Base-by-base conservation (phyloP, 2,797 vertebrate genomes). In the Muraenolepis orangiensis region DNA sequence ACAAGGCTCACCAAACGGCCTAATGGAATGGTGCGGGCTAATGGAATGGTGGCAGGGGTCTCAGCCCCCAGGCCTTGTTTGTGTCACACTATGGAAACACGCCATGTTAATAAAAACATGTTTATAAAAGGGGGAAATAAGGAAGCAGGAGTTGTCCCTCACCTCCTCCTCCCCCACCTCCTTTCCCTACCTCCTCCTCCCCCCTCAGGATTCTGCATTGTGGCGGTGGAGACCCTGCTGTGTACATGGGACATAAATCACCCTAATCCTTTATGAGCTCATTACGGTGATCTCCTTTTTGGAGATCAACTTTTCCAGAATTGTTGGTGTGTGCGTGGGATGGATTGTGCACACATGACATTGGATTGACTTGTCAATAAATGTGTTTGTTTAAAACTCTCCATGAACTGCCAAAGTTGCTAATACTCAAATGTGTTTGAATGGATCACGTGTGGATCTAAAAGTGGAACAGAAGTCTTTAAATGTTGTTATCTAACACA, bases 1-100 rank as follows among this genome's bases (percentile, higher is more conserved):
- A n/a, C n/a, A 70, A 76, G 71, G 61, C 72, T 78, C 76, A 76
- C 71, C 75, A 82, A 72, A 69, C 1, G 20, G 51, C 51, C 46
- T 14, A n/a, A n/a, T n/a, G 51, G 70, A n/a, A n/a, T n/a, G 61
- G 72, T 51, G 38, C 8, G 20, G 8, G 42, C 42, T 20, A 51
- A 51, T 20, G 42, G 42, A 51, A 20, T 20, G 18, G 42, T 20
- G 5, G 42, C 61, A 23, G 20, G 69, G 7, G 11, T 16, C 46
- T 72, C 72, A 31, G 64, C 66, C 72, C 70, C 30, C 4, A 36
- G 66, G 72, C 32, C 42, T 32, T 10, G n/a, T 23, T 29, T 11
- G 14, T 38, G n/a, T 36, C 67, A 31, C 7, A 16, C 66, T 66
- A 29, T 26, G 11, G n/a, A 38, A 38, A 38, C 36, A 6, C 12